Evolutionary conservation across 2,113 vertebrate genomes (phyloP), one percentile per base, ranked within the genome.

Genomic region (Zosterops pallidus): DNA sequence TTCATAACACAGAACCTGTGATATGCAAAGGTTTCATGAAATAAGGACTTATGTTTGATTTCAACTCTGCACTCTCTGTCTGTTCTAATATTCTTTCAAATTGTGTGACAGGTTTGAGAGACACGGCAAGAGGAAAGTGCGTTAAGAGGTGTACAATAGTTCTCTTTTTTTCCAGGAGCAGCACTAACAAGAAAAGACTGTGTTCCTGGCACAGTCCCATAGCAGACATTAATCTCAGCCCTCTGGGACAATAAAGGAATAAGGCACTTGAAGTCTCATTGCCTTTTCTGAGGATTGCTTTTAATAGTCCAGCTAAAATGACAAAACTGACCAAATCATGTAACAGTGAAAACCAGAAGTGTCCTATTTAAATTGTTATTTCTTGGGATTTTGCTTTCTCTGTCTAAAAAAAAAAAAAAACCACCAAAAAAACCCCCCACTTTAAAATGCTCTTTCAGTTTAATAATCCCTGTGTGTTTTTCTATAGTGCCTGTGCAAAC

Each of bases 61-160:
- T 97, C 95, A 94, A 96, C 95, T 96, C 88, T 96, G 94, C 94
- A 92, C 95, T 94, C 64, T 94, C 91, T 97, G 95, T 96, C 94
- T 95, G 72, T 89, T 96, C 95, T 94, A 96, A 97, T 96, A 96
- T 95, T 69, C 62, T 92, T 94, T 85, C 96, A 97, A 97, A 96
- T 96, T 96, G 94, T 91, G 91, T 94, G 91, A 96, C 77, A 55
- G 81, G 74, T 72, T 94, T 86, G 92, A 87, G 65, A 95, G 92
- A 97, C 96, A 97, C 91, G 95, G 59, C 81, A 89, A 92, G 77
- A 91, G 91, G 86, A 91, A 96, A 94, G 91, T 46, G 74, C 4
- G 8, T 84, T 96, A 96, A 97, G 69, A 93, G 91, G 92, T 92
- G 94, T 82, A 79, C 86, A 82, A 77, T 65, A 89, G 91, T 92